phyloP scores from a whole-genome alignment of 2,888 invertebrate species.

The Tridacna gigas region DNA sequence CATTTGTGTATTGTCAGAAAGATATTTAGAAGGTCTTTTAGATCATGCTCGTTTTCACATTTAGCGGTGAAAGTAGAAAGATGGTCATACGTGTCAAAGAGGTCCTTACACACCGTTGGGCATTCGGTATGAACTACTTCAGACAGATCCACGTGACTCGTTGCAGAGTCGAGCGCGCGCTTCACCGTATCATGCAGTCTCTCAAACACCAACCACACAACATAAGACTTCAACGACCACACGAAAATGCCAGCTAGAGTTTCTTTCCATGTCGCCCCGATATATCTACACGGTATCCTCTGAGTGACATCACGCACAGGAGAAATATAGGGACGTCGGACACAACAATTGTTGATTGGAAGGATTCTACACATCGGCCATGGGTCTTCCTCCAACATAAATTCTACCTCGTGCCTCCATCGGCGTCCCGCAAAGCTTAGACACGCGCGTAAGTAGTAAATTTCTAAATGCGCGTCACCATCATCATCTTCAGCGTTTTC shows the following conservation, averaged over 20 bases:
- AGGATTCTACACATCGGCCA: slow-evolving; percentile 71
- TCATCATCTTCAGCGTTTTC: slow-evolving; percentile 37
- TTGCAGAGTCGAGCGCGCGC: slow-evolving; percentile 60
- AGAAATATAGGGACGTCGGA: slow-evolving; percentile 55
- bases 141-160: slow-evolving; percentile 50
- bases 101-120: slow-evolving; percentile 62
- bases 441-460: slow-evolving; percentile 66
- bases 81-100: slow-evolving; percentile 63
- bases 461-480: slow-evolving; percentile 46
- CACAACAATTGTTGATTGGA: slow-evolving; percentile 61
- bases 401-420: slow-evolving; percentile 71
- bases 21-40: slow-evolving; percentile 62
- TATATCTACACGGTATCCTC: slow-evolving; percentile 62
- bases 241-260: slow-evolving; percentile 70
- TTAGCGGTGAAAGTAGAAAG: slow-evolving; percentile 69
- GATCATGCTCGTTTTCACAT: slow-evolving; percentile 70
- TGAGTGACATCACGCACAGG: slow-evolving; percentile 51
- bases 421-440: slow-evolving; percentile 62
- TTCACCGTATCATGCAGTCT: slow-evolving; percentile 68
- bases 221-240: slow-evolving; percentile 65
- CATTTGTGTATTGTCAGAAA: slow-evolving; percentile 67
- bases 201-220: slow-evolving; percentile 71
- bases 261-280: slow-evolving; percentile 70
- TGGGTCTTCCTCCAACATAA: slow-evolving; percentile 73
- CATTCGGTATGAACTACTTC: slow-evolving; percentile 59